These are phyloP conservation scores for Tenthredo scrophulariae DNA, from an alignment of 2,888 invertebrate genomes.

Conservation along the genomic window DNA sequence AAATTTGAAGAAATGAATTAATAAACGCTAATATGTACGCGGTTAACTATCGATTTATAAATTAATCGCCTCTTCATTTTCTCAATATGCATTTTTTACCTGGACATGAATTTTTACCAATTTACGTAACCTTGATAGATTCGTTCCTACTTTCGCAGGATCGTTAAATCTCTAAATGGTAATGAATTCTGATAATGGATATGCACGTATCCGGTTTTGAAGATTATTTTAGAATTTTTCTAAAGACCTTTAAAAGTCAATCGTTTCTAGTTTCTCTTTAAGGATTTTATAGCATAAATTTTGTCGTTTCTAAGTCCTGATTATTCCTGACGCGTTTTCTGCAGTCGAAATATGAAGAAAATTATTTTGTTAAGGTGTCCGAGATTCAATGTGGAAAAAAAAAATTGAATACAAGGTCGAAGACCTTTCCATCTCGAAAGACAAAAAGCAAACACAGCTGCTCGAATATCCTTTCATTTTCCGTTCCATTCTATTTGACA, in stretches of 20 bases:
- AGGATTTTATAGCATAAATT: background rate
- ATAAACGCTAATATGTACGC: background rate
- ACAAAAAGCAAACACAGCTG: conserved; percentile 19
- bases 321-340: background rate
- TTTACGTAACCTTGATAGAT: conserved; percentile 40
- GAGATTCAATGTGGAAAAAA: background rate
- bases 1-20: background rate
- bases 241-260: background rate
- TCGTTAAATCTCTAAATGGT: conserved; percentile 20
- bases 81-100: background rate
- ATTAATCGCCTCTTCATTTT: background rate
- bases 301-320: background rate
- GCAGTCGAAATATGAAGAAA: background rate
- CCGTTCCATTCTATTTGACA: conserved; percentile 41
- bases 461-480: conserved; percentile 14
- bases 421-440: background rate
- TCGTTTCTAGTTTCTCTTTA: background rate
- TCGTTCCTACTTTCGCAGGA: conserved; percentile 27
- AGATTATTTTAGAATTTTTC: background rate
- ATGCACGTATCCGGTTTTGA: background rate
- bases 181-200: background rate
- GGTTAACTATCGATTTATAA: background rate
- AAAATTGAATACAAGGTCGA: conserved; percentile 25
- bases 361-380: background rate
- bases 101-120: background rate